These are phyloP conservation scores for Podabrus alpinus DNA, from an alignment of 2,888 invertebrate genomes.

Conservation along the genomic window DNA sequence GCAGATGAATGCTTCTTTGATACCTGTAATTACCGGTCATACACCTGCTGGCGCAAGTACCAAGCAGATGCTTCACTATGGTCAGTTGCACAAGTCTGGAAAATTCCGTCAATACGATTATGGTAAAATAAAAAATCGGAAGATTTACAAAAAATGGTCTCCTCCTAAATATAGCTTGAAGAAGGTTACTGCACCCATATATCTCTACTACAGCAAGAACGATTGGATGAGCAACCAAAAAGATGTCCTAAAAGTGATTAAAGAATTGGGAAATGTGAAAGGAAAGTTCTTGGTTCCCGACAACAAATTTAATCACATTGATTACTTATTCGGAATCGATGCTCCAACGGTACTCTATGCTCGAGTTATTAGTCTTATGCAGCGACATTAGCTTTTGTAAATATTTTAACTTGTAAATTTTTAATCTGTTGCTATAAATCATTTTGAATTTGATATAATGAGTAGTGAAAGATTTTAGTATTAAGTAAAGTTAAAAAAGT, in stretches of 20 bases:
- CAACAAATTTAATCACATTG: conserved; percentile 61
- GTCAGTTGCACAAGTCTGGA: conserved; percentile 17
- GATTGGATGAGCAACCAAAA: conserved; percentile 56
- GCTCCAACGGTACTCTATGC: conserved; percentile 38
- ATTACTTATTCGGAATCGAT: conserved; percentile 63
- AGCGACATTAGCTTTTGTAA: conserved; percentile 10
- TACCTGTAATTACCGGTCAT: not conserved
- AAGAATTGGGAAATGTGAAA: conserved; percentile 53
- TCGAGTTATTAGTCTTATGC: conserved; percentile 30
- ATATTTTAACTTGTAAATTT: no score
- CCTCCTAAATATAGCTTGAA: conserved; percentile 53
- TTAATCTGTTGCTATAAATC: no score
- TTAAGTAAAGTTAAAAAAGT: no score
- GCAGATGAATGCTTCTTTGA: conserved; percentile 43
- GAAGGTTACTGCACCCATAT: conserved; percentile 50
- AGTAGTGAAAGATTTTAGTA: no score
- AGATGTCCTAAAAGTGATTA: conserved; percentile 55
- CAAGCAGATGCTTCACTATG: not conserved
- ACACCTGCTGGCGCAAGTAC: not conserved
- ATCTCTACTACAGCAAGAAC: conserved; percentile 54
- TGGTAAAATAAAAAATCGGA: conserved; percentile 31
- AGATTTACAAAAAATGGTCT: conserved; percentile 39
- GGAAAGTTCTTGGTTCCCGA: conserved; percentile 59
- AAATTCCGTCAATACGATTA: conserved; percentile 37
- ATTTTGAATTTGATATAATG: no score